These are phyloP conservation scores for Delichon dasypus DNA, from an alignment of 2,797 vertebrate species.

Conservation along the genomic window DNA sequence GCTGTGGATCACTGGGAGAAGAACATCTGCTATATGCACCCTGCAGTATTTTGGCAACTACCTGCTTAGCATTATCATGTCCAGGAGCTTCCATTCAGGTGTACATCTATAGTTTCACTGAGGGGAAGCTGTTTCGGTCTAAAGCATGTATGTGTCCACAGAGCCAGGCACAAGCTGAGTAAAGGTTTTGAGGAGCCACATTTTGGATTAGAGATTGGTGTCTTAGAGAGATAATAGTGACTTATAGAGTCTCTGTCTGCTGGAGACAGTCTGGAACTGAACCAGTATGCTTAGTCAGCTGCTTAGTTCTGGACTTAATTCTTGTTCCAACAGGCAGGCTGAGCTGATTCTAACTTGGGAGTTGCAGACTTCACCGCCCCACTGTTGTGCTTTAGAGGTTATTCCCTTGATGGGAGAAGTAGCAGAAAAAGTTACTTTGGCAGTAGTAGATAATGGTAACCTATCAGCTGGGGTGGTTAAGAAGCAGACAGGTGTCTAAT, in stretches of 20 bases:
- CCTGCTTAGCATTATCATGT: background rate
- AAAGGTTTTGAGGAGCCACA: background rate
- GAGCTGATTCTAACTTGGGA: background rate
- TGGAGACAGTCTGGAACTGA: background rate
- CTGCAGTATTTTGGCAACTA: background rate
- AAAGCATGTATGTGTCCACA: background rate
- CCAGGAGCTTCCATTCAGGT: background rate
- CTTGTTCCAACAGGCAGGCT: background rate
- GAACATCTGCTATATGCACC: background rate
- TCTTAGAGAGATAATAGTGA: background rate
- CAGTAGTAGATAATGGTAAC: background rate
- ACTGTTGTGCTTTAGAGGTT: background rate
- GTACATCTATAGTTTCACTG: background rate
- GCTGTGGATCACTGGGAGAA: background rate
- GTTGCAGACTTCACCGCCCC: background rate
- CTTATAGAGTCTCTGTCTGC: background rate
- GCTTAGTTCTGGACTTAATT: background rate
- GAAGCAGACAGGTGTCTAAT: background rate
- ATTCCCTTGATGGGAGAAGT: background rate
- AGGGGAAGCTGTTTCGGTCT: background rate
- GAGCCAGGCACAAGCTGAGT: background rate
- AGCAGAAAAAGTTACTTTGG: background rate
- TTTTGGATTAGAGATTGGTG: background rate
- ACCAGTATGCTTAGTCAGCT: background rate
- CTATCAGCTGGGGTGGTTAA: background rate